Conservation (phyloP, 2,113 vertebrate genomes). For the Anoplopoma fimbria region DNA sequence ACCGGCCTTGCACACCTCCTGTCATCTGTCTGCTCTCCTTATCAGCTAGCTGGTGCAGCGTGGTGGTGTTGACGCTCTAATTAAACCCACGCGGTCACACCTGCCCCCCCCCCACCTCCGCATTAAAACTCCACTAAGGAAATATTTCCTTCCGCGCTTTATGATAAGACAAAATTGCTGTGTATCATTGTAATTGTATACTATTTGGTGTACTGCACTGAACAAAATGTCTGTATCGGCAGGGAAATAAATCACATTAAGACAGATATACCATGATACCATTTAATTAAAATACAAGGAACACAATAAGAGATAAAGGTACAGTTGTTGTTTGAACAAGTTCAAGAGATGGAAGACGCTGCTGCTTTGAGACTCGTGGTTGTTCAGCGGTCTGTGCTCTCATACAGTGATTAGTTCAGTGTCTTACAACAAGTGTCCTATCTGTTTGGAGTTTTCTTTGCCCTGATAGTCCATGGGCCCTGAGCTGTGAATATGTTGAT, state of each 20-base stretch:
- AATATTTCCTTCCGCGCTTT: neutral
- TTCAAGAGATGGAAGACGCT: neutral
- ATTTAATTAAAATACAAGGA: slow-evolving; percentile 27
- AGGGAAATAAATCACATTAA: slow-evolving; percentile 8
- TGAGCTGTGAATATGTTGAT: slow-evolving; percentile 20
- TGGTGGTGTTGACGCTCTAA: slow-evolving; percentile 77
- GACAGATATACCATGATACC: neutral
- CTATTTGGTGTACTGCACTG: slow-evolving; percentile 11
- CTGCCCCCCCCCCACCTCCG: slow-evolving; percentile 49
- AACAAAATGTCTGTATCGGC: neutral
- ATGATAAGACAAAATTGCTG: slow-evolving; percentile 21
- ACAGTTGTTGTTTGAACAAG: neutral
- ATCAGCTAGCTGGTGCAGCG: slow-evolving; percentile 73
- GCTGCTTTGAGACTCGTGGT: neutral
- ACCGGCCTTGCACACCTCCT: slow-evolving; percentile 82
- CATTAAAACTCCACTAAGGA: slow-evolving; percentile 27
- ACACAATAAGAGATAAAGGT: neutral
- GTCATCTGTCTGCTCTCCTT: slow-evolving; percentile 84
- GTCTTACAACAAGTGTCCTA: neutral
- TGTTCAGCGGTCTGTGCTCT: neutral
- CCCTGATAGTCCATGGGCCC: neutral
- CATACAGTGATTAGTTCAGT: neutral
- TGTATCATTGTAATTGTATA: slow-evolving; percentile 33
- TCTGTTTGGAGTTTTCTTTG: neutral
- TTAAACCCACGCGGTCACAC: slow-evolving; percentile 78